Evolutionary conservation across 2,113 vertebrate species (phyloP).

Genomic region (Cranoglanis bouderius): DNA sequence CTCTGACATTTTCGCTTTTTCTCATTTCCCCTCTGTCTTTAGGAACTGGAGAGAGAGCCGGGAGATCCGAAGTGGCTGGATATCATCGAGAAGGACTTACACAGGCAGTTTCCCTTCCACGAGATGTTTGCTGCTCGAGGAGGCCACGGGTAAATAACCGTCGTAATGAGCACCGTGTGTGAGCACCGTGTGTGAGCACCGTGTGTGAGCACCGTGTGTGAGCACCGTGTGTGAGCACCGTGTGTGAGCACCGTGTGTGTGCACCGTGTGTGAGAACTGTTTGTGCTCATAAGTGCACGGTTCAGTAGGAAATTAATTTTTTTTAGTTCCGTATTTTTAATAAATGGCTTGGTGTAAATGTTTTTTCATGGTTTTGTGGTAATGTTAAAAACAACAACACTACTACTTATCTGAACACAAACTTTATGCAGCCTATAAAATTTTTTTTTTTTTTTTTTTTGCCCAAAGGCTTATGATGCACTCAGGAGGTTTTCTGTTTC

Average conservation of each 20-base stretch:
- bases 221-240: too few species aligned
- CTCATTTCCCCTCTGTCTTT: neutral
- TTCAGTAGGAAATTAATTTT: neutral
- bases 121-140: conserved; percentile 91
- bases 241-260: neutral
- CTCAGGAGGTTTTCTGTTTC: neutral
- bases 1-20: neutral
- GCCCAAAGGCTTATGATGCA: neutral
- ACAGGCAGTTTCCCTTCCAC: conserved; percentile 90
- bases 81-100: conserved; percentile 90
- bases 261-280: too few species aligned
- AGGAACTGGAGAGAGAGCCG: conserved; percentile 84
- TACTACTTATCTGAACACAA: too few species aligned
- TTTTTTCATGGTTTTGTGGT: too few species aligned
- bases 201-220: neutral
- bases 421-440: too few species aligned
- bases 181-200: neutral
- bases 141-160: conserved; percentile 81
- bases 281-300: neutral
- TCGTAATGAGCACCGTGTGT: neutral
- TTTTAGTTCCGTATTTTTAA: too few species aligned
- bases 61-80: conserved; percentile 91
- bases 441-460: too few species aligned
- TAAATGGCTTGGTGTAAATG: too few species aligned
- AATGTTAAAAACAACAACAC: too few species aligned